A percentile compares a stretch with the other conserved stretches of the same genome.
phyloP scores from a whole-genome alignment of 2,888 invertebrate species.

The Spodoptera littoralis region DNA sequence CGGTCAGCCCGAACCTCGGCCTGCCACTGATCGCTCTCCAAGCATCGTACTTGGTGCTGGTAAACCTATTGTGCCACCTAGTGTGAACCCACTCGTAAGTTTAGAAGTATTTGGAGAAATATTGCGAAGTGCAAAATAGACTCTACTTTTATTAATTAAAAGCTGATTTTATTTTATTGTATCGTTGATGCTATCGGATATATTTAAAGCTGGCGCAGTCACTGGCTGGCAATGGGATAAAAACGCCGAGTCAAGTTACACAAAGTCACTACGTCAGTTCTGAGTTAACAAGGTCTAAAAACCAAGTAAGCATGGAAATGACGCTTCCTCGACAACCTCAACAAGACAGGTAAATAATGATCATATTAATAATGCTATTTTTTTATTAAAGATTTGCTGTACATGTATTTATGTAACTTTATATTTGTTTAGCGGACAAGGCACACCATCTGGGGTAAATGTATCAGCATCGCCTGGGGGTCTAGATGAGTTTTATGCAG shows the following conservation, averaged over 20 bases:
- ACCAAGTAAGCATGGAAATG: slow-evolving; percentile 74
- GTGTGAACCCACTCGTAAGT: slow-evolving; percentile 81
- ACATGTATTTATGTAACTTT: too few relatives aligned
- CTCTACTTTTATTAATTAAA: too few relatives aligned
- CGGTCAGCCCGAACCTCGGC: slow-evolving; percentile 84
- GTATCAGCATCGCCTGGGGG: slow-evolving; percentile 90
- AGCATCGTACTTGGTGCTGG: slow-evolving; percentile 84
- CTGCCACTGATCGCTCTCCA: slow-evolving; percentile 79
- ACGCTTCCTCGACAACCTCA: slow-evolving; percentile 70
- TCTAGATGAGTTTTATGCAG: slow-evolving; percentile 89
- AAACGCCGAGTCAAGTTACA: slow-evolving; percentile 63
- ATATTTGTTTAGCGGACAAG: slow-evolving; percentile 63
- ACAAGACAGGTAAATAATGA: slow-evolving; percentile 72
- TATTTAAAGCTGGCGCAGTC: slow-evolving; percentile 75
- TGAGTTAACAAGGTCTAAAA: slow-evolving; percentile 72
- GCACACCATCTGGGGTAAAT: slow-evolving; percentile 70
- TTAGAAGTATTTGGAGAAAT: not conserved
- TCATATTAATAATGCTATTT: not conserved
- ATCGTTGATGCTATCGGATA: too few relatives aligned
- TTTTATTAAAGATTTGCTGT: too few relatives aligned
- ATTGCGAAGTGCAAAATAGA: not conserved
- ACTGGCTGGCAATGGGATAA: slow-evolving; percentile 64
- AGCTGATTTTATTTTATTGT: not conserved
- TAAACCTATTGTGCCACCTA: slow-evolving; percentile 83
- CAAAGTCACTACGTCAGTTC: slow-evolving; percentile 78